Base-by-base conservation (phyloP, 2,888 invertebrate genomes). In the Rhorus exstirpatorius region DNA sequence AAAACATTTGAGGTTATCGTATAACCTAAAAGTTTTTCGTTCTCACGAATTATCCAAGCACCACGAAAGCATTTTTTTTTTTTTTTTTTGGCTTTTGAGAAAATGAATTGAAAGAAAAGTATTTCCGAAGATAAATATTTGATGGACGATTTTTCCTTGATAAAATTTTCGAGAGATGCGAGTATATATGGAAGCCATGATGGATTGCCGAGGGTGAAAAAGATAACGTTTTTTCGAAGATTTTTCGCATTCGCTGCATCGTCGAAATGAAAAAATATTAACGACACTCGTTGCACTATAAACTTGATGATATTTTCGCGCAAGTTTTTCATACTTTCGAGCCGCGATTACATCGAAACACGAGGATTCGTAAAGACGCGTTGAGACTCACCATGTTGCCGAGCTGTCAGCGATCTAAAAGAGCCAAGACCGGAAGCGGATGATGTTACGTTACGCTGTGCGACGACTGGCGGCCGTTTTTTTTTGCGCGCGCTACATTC, bases 381-480 rank as follows among this genome's bases (percentile, higher is more conserved):
- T 3, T 0, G 1, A 80, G 58, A 89, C 90, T 89, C 86, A 90
- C 90, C 90, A 90, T 90, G 84, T 87, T 88, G 86, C 68, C 72
- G 53, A 81, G 67, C 61, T 86, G 85, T 80, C 78, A 84, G 70
- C 35, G 67, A 84, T 82, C 68, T 26, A 84, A 87, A 87, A 87
- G 87, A 87, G 70, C 67, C 55, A 17, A 60, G 71, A 76, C 60
- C 83, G 83, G 86, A 88, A 88, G 49, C 63, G 74, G 63, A 74
- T 35, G 35, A 17, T 4, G 51, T 61, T 6, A 55, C 72, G 24
- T 74, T 10, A 31, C 31, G 53, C n/a, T n/a, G 21, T 44, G 63
- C 71, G 78, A 63, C 74, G 8, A 70, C 81, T 75, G 31, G 63
- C 17, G 70, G 49, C 38, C 24, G 17, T 70, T 78, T 70, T 24